phyloP scores from a whole-genome alignment of 2,888 invertebrate species.

The Morpho achilles region DNA sequence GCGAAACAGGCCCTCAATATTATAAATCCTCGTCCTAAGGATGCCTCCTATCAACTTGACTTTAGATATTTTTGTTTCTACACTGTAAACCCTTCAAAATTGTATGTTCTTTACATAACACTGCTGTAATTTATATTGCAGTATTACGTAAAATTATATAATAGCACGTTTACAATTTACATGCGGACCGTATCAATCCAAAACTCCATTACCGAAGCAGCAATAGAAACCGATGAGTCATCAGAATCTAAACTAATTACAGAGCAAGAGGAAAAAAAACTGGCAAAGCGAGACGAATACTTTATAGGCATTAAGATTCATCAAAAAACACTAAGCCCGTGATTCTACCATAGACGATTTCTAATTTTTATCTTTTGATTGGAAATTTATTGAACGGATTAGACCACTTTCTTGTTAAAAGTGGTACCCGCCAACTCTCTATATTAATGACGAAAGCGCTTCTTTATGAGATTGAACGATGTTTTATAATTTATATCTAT shows the following conservation, averaged over 20 bases:
- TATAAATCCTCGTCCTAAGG: too few relatives aligned
- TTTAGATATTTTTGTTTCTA: too few relatives aligned
- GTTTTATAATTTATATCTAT: background rate
- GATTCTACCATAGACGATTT: conserved; percentile 16
- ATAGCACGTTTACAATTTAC: conserved; percentile 19
- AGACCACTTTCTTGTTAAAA: conserved; percentile 12
- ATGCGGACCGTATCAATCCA: conserved; percentile 42
- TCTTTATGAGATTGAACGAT: background rate
- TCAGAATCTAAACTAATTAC: conserved; percentile 77
- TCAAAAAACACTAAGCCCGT: conserved; percentile 52
- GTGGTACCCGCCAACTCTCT: conserved; percentile 6
- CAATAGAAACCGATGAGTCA: conserved; percentile 75
- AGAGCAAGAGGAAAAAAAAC: conserved; percentile 53
- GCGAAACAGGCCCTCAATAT: too few relatives aligned
- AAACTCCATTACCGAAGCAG: conserved; percentile 55
- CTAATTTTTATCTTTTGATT: conserved; percentile 20
- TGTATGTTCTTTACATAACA: too few relatives aligned
- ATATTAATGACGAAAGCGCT: conserved; percentile 5
- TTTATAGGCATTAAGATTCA: conserved; percentile 47
- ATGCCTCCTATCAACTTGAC: too few relatives aligned
- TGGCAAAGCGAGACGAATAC: conserved; percentile 60
- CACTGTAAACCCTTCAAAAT: too few relatives aligned
- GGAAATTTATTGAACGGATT: conserved; percentile 16
- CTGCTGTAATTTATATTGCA: background rate
- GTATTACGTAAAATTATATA: conserved; percentile 9